A percentile compares a stretch with the other conserved stretches of the same genome.
phyloP scores from a whole-genome alignment of 1,140 invertebrate species.

The Zaprionus nigranus region DNA sequence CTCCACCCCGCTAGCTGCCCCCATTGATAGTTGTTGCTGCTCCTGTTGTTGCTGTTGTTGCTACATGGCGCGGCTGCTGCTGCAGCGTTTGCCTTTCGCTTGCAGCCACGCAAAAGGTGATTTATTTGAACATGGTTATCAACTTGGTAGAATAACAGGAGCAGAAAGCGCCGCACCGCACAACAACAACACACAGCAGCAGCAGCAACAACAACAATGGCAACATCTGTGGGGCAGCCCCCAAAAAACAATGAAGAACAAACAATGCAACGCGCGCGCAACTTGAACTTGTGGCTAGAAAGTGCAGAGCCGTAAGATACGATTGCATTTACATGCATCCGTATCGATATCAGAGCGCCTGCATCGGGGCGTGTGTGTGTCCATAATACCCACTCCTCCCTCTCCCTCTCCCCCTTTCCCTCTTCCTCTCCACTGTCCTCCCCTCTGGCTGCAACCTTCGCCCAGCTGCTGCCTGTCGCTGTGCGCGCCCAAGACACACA shows the following conservation, averaged over 20 bases:
- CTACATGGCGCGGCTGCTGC: conserved; percentile 27
- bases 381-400: conserved; percentile 16
- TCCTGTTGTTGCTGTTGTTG: conserved; percentile 31
- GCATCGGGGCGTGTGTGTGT: conserved; percentile 71
- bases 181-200: conserved; percentile 24
- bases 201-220: conserved; percentile 28
- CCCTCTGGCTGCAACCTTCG: background rate
- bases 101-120: conserved; percentile 84
- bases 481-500: conserved; percentile 64
- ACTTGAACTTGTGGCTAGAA: conserved; percentile 81
- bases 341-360: conserved; percentile 73
- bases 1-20: background rate
- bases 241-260: conserved; percentile 56
- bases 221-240: conserved; percentile 34
- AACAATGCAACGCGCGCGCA: conserved; percentile 64
- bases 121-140: conserved; percentile 85
- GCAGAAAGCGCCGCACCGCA: conserved; percentile 76
- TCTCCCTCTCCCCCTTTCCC: background rate
- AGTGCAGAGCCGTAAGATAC: conserved; percentile 83
- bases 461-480: conserved; percentile 41
- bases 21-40: conserved; percentile 17
- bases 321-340: conserved; percentile 83
- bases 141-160: conserved; percentile 84
- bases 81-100: conserved; percentile 69
- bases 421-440: conserved; percentile 9